Conservation (phyloP, 1,140 invertebrate genomes). For the Hetaerina americana region DNA sequence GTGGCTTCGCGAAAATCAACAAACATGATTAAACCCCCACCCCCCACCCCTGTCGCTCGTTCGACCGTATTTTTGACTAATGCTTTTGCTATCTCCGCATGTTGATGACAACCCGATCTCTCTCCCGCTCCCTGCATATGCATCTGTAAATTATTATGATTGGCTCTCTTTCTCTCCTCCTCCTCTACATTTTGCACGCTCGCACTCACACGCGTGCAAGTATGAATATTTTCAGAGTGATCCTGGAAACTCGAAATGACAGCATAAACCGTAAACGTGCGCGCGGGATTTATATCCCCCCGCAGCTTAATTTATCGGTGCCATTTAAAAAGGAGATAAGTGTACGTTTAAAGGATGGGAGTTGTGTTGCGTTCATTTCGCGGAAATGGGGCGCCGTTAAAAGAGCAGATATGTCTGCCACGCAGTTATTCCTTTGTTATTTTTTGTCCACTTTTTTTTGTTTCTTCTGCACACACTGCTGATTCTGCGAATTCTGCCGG, state of each 20-base stretch:
- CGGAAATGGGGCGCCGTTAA: background rate
- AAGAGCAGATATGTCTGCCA: background rate
- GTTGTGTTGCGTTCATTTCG: background rate
- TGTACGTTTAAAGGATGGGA: background rate
- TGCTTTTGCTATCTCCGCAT: background rate
- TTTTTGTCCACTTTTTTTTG: too few species aligned
- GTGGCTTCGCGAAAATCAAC: background rate
- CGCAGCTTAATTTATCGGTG: background rate
- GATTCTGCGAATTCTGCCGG: too few species aligned
- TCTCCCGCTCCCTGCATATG: background rate
- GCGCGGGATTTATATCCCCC: background rate
- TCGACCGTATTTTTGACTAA: background rate
- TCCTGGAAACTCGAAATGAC: too few species aligned
- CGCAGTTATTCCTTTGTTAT: too few species aligned
- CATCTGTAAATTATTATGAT: background rate
- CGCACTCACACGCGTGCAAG: too few species aligned
- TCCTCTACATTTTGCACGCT: too few species aligned
- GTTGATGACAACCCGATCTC: background rate
- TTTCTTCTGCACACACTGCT: too few species aligned
- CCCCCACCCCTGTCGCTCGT: background rate
- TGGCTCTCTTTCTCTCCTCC: background rate
- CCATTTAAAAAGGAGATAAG: background rate
- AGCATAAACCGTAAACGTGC: background rate
- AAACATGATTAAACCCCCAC: background rate
- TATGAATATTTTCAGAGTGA: too few species aligned